A percentile compares a stretch with the other conserved stretches of the same genome.
phyloP scores from a whole-genome alignment of 2,797 vertebrate genomes.

The Emys orbicularis region DNA sequence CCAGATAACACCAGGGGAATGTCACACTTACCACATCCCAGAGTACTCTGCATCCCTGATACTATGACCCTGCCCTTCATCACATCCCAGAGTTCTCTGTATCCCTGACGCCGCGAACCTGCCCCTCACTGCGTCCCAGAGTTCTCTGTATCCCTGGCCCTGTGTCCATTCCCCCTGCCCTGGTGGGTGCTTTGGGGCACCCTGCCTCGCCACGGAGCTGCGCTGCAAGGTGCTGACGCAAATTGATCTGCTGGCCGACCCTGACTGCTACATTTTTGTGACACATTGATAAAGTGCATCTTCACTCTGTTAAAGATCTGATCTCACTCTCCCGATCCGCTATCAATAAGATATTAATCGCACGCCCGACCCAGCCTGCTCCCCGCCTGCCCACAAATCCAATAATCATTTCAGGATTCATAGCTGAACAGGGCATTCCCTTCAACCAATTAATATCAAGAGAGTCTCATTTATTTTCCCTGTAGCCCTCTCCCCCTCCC shows the following conservation, averaged over 20 bases:
- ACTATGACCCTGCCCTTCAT: neutral
- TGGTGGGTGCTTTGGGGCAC: neutral
- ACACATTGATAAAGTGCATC: conserved; percentile 86
- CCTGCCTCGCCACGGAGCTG: neutral
- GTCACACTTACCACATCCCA: neutral
- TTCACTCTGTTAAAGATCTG: conserved; percentile 84
- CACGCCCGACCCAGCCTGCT: conserved; percentile 75
- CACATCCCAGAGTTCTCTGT: neutral
- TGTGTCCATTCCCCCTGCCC: neutral
- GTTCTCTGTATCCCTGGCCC: neutral
- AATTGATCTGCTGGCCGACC: conserved; percentile 63
- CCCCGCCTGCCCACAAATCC: conserved; percentile 79
- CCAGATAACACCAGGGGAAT: no score
- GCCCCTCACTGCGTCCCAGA: no score
- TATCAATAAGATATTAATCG: conserved; percentile 85
- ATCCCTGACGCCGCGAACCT: no score
- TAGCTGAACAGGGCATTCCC: conserved; percentile 79
- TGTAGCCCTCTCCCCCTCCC: conserved; percentile 46
- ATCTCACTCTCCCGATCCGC: conserved; percentile 82
- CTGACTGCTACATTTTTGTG: conserved; percentile 82
- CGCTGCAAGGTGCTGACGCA: conserved; percentile 7
- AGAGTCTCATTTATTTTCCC: conserved; percentile 79
- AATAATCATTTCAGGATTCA: conserved; percentile 85
- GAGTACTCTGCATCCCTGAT: rapidly evolving
- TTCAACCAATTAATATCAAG: conserved; percentile 81